Conservation (phyloP, 2,113 vertebrate species). For the Scomber japonicus region DNA sequence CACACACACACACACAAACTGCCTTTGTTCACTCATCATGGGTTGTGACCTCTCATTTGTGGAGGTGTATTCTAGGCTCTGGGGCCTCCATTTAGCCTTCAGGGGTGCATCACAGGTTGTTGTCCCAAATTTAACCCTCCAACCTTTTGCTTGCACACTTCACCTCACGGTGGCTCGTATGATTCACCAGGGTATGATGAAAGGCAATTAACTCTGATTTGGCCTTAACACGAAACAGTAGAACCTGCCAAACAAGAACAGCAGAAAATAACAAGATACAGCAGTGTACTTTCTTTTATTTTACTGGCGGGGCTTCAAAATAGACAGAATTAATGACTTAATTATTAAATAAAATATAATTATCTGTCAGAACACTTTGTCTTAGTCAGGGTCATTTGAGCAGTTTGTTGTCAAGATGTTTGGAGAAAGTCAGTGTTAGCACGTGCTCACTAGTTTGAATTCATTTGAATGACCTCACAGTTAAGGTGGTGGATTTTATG, state of each 20-base stretch:
- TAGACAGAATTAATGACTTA: not conserved
- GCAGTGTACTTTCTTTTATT: conserved; percentile 30
- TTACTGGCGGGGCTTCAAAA: not conserved
- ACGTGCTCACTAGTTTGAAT: not conserved
- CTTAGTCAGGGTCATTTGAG: not conserved
- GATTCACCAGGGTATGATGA: conserved; percentile 60
- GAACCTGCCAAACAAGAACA: conserved; percentile 50
- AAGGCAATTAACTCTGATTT: conserved; percentile 55
- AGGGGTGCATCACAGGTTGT: conserved; percentile 36
- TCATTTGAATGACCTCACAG: too few species aligned
- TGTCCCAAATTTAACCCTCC: conserved; percentile 37
- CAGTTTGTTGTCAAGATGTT: conserved; percentile 7
- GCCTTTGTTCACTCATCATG: conserved; percentile 46
- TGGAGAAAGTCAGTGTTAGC: not conserved
- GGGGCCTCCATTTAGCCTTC: conserved; percentile 19
- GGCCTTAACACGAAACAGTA: conserved; percentile 50
- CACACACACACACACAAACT: not conserved
- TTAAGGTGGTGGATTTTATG: too few species aligned
- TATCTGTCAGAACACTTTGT: conserved; percentile 15
- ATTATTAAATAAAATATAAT: not conserved
- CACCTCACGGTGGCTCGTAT: not conserved
- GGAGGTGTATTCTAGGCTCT: conserved; percentile 10
- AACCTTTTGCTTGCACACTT: conserved; percentile 18
- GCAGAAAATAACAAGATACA: conserved; percentile 39
- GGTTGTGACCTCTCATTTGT: conserved; percentile 36